A percentile compares a stretch with the other conserved stretches of the same genome.
phyloP scores from a whole-genome alignment of 2,888 invertebrate species.

The Stenoptilia bipunctidactyla region DNA sequence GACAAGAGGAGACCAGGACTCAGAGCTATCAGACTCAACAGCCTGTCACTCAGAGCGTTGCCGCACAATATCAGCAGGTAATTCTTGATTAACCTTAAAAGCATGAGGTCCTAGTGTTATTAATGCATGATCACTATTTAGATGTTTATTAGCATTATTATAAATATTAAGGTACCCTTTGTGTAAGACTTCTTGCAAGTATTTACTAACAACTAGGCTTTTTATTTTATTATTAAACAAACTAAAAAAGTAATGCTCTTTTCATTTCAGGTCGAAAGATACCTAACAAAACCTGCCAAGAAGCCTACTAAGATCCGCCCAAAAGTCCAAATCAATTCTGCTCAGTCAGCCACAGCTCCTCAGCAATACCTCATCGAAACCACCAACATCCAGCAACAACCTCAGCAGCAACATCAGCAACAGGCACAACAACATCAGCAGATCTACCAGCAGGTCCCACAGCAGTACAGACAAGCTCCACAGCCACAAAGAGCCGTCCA shows the following conservation, averaged over 20 bases:
- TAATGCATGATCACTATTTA: too few species aligned
- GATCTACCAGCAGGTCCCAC: slow-evolving; percentile 21
- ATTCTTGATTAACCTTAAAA: too few species aligned
- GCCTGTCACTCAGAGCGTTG: slow-evolving; percentile 9
- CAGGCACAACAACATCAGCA: slow-evolving; percentile 20
- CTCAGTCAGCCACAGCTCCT: slow-evolving; percentile 43
- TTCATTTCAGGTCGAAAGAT: slow-evolving; percentile 43
- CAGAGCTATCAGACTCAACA: slow-evolving; percentile 27
- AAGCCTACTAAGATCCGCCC: slow-evolving; percentile 50
- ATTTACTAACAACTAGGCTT: too few species aligned
- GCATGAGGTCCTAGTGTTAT: too few species aligned
- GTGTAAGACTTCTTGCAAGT: too few species aligned
- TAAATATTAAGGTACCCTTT: too few species aligned
- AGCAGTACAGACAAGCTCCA: slow-evolving; percentile 29
- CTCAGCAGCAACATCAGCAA: slow-evolving; percentile 22
- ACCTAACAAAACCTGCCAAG: slow-evolving; percentile 51
- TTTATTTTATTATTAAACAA: too few species aligned
- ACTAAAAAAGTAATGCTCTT: background rate
- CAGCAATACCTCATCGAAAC: slow-evolving; percentile 65
- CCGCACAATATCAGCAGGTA: slow-evolving; percentile 32
- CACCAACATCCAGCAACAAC: slow-evolving; percentile 53
- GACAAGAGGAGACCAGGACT: slow-evolving; percentile 35
- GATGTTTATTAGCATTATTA: too few species aligned
- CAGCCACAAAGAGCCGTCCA: slow-evolving; percentile 41
- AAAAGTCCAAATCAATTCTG: slow-evolving; percentile 34